These are phyloP conservation scores for Cerastis leucographa DNA, from an alignment of 2,888 invertebrate species.

Conservation along the genomic window DNA sequence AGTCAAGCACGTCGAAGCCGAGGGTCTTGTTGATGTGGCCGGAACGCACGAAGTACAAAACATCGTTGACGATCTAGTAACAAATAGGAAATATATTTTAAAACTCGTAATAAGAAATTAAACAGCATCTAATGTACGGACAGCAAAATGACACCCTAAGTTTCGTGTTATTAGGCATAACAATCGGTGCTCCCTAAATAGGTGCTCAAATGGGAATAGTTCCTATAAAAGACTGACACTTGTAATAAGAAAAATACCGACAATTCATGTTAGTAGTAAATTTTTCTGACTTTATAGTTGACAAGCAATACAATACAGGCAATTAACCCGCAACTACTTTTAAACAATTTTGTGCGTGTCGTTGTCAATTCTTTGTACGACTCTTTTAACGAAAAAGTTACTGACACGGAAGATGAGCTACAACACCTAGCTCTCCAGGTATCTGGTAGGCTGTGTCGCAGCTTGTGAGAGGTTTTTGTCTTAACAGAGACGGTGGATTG, in stretches of 20 bases:
- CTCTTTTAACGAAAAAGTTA: not conserved
- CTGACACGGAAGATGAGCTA: not conserved
- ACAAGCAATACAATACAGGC: not conserved
- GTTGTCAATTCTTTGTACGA: not conserved
- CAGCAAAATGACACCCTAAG: not conserved
- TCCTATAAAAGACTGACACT: not conserved
- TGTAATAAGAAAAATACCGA: not conserved
- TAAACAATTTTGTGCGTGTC: not conserved
- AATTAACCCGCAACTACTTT: not conserved
- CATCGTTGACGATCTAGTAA: constrained; percentile 93
- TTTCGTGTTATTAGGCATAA: not conserved
- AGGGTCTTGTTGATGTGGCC: constrained; percentile 88
- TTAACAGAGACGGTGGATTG: not conserved
- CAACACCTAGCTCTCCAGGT: not conserved
- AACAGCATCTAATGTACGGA: not conserved
- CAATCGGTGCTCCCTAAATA: not conserved
- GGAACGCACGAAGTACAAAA: constrained; percentile 92
- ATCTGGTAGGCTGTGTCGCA: not conserved
- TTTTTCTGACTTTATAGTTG: not conserved
- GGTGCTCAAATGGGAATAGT: no score
- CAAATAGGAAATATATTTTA: constrained; percentile 1
- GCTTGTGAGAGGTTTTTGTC: not conserved
- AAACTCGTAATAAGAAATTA: not conserved
- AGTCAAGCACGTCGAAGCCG: constrained; percentile 92
- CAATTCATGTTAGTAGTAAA: not conserved